phyloP scores from a whole-genome alignment of 2,888 invertebrate genomes.

The Barypeithes pellucidus region DNA sequence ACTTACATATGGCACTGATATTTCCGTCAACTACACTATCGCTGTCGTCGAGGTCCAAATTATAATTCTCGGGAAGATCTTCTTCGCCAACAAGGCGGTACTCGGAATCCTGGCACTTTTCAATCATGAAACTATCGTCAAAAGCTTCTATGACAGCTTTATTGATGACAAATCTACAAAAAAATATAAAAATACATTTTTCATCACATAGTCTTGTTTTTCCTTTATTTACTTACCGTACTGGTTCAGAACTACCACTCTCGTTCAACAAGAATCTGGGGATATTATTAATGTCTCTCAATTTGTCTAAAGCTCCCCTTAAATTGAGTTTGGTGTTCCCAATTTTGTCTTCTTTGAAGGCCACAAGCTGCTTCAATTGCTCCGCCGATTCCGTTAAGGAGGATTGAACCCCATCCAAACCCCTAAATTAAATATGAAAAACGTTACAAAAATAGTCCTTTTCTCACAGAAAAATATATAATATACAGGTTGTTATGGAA shows the following conservation, averaged over 20 bases:
- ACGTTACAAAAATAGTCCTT: too few species aligned
- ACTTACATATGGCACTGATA: slow-evolving; percentile 52
- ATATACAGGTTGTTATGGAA: too few species aligned
- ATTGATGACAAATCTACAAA: slow-evolving; percentile 55
- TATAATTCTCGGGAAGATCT: slow-evolving; percentile 56
- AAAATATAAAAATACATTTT: too few species aligned
- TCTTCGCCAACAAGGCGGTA: slow-evolving; percentile 55
- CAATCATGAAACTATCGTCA: slow-evolving; percentile 53
- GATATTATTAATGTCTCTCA: slow-evolving; percentile 53
- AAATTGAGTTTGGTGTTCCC: slow-evolving; percentile 57
- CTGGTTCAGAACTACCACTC: slow-evolving; percentile 37
- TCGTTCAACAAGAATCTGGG: slow-evolving; percentile 57
- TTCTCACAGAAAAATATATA: too few species aligned
- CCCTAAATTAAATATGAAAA: too few species aligned
- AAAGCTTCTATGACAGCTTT: slow-evolving; percentile 44
- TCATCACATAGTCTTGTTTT: too few species aligned
- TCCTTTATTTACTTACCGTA: slow-evolving; percentile 57
- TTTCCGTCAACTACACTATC: slow-evolving; percentile 54
- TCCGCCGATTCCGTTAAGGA: slow-evolving; percentile 49
- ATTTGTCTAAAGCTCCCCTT: slow-evolving; percentile 52
- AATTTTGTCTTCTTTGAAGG: slow-evolving; percentile 45
- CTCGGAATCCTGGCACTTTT: slow-evolving; percentile 37
- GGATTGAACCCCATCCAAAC: slow-evolving; percentile 48
- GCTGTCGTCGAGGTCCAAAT: slow-evolving; percentile 39
- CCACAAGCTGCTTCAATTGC: slow-evolving; percentile 54